Base-by-base conservation (phyloP, 30 jellyfish, hydroid and myxozoan genomes). In the Nemopilema nomurai region DNA sequence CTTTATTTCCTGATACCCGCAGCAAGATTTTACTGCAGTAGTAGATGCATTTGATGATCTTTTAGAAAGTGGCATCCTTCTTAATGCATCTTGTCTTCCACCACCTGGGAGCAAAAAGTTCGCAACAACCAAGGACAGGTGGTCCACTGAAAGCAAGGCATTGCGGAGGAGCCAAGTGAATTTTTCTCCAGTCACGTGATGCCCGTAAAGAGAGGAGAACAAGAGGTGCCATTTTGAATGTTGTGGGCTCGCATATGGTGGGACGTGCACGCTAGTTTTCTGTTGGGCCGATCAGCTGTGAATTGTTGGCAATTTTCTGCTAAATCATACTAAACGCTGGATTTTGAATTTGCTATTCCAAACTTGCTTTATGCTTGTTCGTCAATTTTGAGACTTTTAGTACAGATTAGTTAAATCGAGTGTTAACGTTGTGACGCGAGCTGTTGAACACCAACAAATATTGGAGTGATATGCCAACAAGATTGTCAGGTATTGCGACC, bases 401-500 rank as follows among this genome's bases (percentile, higher is more conserved):
- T n/a, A n/a, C n/a, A n/a, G 57, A 13, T 41, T 41, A 41, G 57
- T 6, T 41, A 6, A 41, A 41, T 3, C 6, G 57, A 41, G 9
- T 3, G 57, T 41, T 41, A 3, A 3, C 6, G 57, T 41, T 6
- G 57, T 41, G 57, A 41, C 13, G 13, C 6, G 57, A 6, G 57
- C 9, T 41, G 57, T 41, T 13, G 57, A 41, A 41, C 57, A 41
- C 13, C 57, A 13, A 41, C 9, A 41, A 41, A 41, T 41, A 41
- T 6, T 13, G 57, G 13, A 41, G 87, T 77, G 87, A 77, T 77
- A 77, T 77, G 87, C 87, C 87, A 63, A 77, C 76, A 62, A 77
- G 69, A 77, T 62, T 76, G n/a, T 8, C 87, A 77, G 87, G 87
- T 73, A 73, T 3, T 13, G 13, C 6, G 13, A 41, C 6, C 9